phyloP scores from a whole-genome alignment of 2,113 vertebrate genomes.

The Platycercus adscitus region DNA sequence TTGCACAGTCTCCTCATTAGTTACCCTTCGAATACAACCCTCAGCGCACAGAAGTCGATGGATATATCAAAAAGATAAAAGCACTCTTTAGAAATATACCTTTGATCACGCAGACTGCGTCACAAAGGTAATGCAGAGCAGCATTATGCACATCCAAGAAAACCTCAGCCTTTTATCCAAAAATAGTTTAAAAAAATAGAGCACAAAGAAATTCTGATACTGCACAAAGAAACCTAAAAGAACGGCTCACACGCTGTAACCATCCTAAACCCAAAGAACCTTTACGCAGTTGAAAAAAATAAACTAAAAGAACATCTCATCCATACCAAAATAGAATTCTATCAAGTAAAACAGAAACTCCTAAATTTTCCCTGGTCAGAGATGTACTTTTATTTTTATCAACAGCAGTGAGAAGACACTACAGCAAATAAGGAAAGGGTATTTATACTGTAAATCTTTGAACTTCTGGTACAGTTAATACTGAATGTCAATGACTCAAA shows the following conservation, averaged over 20 bases:
- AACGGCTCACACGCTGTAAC: not conserved
- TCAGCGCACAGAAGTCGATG: not conserved
- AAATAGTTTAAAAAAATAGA: not conserved
- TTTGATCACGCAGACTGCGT: constrained; percentile 18
- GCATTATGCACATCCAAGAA: not conserved
- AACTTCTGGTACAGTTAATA: not conserved
- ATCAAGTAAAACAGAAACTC: not conserved
- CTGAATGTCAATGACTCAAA: not conserved
- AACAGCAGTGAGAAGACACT: not conserved
- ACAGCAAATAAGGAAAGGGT: not conserved
- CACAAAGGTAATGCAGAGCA: not conserved
- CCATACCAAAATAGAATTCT: not conserved
- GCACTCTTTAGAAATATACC: not conserved
- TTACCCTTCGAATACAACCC: not conserved
- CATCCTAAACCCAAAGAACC: not conserved
- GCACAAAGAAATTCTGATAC: not conserved
- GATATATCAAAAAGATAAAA: not conserved
- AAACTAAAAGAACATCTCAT: not conserved
- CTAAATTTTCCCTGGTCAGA: not conserved
- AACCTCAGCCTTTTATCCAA: constrained; percentile 6
- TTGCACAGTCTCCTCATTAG: not conserved
- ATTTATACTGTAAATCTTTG: not conserved
- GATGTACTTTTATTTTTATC: not conserved
- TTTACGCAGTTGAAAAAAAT: not conserved
- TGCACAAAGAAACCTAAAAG: not conserved